Base-by-base conservation (phyloP, 1,140 invertebrate genomes). In the Diorhabda elongata region DNA sequence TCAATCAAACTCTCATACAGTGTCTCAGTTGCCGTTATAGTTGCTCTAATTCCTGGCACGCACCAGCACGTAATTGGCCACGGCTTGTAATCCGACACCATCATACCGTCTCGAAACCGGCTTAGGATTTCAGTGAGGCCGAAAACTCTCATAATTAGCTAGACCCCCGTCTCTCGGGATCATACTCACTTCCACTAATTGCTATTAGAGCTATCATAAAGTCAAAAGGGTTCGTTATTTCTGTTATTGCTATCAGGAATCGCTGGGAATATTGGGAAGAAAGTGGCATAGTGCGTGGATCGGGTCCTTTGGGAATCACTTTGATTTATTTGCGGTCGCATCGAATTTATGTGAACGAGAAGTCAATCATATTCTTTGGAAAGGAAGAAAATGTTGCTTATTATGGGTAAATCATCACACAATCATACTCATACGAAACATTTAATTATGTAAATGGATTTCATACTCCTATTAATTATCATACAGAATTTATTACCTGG, bases 61-160 rank as follows among this genome's bases (percentile, higher is more conserved):
- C 71, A 70, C 73, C 65, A n/a, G 45, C n/a, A 45, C 61, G 71
- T 74, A 74, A 74, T 74, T 74, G 73, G 69, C 71, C 68, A 52
- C 47, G 47, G 47, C 67, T 58, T 67, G 73, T 74, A 74, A 74
- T 69, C 73, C 71, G 69, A 74, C 71, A 71, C 73, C 70, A 67
- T 71, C 73, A 65, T 67, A 60, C 60, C 69, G 66, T 68, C 69
- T 62, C 71, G 61, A 66, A 72, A 72, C 69, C 73, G 67, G 73
- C 73, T 74, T 74, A 74, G 73, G 69, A 74, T 74, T 74, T 74
- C 73, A 74, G 67, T 64, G 71, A 62, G 47, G 71, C 68, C 64
- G 64, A 60, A 52, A 43, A 41, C 61, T 62, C 65, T 67, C 65
- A 71, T 71, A 71, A 71, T 71, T 71, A 71, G 69, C 60, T 44